Conservation (phyloP, 2,888 invertebrate genomes). For the Syrista parreyssii region DNA sequence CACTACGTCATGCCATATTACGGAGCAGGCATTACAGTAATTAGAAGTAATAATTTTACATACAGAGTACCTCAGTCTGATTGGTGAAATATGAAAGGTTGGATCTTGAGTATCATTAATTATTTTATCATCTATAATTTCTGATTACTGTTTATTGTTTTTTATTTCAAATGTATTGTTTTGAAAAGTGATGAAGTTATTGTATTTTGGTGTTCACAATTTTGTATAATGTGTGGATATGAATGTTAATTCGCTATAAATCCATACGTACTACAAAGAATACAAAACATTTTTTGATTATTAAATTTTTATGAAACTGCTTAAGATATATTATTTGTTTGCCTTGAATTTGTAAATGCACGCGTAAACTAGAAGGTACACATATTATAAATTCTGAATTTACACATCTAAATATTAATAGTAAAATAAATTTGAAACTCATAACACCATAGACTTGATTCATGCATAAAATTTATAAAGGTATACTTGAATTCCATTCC, state of each 20-base stretch:
- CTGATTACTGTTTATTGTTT: background rate
- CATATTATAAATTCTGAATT: background rate
- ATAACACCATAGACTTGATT: background rate
- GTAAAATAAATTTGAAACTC: background rate
- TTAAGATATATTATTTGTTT: background rate
- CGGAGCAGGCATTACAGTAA: slow-evolving; percentile 86
- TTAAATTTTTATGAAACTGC: background rate
- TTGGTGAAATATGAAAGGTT: slow-evolving; percentile 71
- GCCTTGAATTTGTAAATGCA: background rate
- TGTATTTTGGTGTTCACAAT: background rate
- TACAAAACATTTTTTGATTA: background rate
- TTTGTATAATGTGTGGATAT: background rate
- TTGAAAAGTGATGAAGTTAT: background rate
- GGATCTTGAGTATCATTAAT: background rate
- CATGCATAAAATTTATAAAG: no score
- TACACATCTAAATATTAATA: background rate
- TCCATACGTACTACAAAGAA: background rate
- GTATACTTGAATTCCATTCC: background rate
- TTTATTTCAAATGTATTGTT: background rate
- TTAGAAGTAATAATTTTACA: slow-evolving; percentile 86
- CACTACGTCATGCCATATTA: slow-evolving; percentile 93
- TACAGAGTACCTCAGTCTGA: slow-evolving; percentile 84
- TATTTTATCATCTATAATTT: background rate
- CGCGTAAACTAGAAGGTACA: background rate
- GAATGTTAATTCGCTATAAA: background rate